A percentile compares a stretch with the other conserved stretches of the same genome.
phyloP scores from a whole-genome alignment of 2,113 vertebrate species.

The Phyllostomus hastatus region DNA sequence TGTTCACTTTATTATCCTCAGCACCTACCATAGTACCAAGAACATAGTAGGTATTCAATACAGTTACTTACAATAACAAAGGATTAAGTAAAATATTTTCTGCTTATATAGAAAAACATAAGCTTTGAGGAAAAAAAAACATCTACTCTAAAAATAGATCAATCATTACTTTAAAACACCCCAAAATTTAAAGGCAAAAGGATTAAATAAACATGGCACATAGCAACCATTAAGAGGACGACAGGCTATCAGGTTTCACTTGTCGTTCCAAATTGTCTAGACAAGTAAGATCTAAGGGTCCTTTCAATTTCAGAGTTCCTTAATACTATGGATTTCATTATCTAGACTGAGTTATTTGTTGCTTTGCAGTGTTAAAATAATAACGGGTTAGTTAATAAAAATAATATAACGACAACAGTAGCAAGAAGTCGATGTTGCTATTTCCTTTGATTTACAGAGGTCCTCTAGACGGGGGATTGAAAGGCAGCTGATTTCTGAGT shows the following conservation, averaged over 20 bases:
- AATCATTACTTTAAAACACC: background rate
- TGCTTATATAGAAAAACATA: background rate
- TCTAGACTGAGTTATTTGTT: conserved; percentile 10
- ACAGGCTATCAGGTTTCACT: background rate
- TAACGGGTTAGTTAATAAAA: conserved; percentile 54
- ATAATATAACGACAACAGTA: conserved; percentile 18
- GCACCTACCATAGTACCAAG: background rate
- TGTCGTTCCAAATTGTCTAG: background rate
- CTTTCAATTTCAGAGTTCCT: background rate
- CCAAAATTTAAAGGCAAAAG: background rate
- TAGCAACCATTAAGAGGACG: background rate
- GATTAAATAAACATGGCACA: background rate
- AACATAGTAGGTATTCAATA: background rate
- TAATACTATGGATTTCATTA: background rate
- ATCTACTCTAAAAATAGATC: background rate
- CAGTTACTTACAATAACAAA: background rate
- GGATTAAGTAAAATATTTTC: background rate
- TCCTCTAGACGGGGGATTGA: background rate
- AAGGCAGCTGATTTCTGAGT: conserved; percentile 47
- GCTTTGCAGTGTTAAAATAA: background rate
- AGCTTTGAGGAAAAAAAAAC: background rate
- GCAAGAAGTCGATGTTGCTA: background rate
- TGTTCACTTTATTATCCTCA: background rate
- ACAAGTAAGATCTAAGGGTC: background rate
- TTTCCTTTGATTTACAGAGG: conserved; percentile 21